phyloP scores from a whole-genome alignment of 2,113 vertebrate species.

The Phrynosoma platyrhinos region DNA sequence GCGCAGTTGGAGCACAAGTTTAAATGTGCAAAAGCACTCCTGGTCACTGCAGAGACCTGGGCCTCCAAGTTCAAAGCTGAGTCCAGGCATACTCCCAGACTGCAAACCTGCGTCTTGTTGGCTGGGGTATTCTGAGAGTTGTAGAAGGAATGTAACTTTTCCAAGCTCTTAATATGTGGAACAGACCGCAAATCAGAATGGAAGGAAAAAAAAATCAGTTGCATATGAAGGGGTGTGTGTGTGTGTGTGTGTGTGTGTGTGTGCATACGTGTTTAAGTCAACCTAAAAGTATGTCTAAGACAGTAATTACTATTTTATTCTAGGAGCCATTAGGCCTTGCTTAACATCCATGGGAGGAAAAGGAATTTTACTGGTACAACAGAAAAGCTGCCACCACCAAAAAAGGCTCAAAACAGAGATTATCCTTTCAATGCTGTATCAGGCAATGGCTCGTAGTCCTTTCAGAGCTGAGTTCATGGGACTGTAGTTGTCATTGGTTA shows the following conservation, averaged over 20 bases:
- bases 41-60: too few species aligned
- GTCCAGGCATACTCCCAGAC: too few species aligned
- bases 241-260: background rate
- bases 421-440: conserved; percentile 2
- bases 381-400: conserved; percentile 30
- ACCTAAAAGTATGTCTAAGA: background rate
- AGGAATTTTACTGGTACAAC: conserved; percentile 25
- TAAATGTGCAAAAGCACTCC: too few species aligned
- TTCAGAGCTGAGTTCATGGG: conserved; percentile 5
- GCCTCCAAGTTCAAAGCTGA: too few species aligned
- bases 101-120: too few species aligned
- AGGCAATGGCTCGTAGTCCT: conserved; percentile 32
- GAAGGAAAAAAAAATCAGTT: too few species aligned
- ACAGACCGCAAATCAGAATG: too few species aligned
- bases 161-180: too few species aligned
- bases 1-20: too few species aligned
- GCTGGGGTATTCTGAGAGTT: too few species aligned
- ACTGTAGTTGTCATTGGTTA: conserved; percentile 37
- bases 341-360: conserved; percentile 42
- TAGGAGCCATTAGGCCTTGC: background rate
- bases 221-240: background rate
- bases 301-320: background rate
- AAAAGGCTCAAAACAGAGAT: conserved; percentile 4
- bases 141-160: too few species aligned
- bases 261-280: background rate